These are phyloP conservation scores for Alitta virens DNA, from an alignment of 2,888 invertebrate species.

Conservation along the genomic window DNA sequence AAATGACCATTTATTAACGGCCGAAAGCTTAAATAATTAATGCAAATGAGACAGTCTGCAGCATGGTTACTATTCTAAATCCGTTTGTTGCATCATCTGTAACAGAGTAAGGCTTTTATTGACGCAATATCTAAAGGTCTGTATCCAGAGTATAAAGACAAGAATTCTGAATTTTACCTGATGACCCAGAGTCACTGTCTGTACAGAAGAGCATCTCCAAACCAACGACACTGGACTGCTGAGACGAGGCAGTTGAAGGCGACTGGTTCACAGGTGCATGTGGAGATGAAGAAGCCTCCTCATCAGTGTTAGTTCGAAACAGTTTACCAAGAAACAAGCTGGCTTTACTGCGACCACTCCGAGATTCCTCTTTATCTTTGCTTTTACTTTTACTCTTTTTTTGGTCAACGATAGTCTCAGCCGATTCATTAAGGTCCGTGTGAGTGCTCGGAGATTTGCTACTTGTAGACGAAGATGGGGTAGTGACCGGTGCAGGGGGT, in stretches of 20 bases:
- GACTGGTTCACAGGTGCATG: not conserved
- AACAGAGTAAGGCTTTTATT: too few species aligned
- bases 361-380: constrained; percentile 20
- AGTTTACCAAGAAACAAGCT: constrained; percentile 9
- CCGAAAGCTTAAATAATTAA: too few species aligned
- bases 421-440: constrained; percentile 22
- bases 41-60: too few species aligned
- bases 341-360: not conserved
- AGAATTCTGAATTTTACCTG: constrained; percentile 29
- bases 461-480: not conserved
- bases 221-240: constrained; percentile 62
- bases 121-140: not conserved
- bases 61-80: too few species aligned
- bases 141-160: not conserved
- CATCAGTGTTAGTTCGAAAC: not conserved
- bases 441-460: constrained; percentile 4
- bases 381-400: constrained; percentile 20
- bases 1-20: too few species aligned
- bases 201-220: constrained; percentile 67
- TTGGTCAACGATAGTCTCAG: constrained; percentile 27
- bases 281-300: not conserved
- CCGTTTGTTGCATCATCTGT: too few species aligned
- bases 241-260: constrained; percentile 25
- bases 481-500: not conserved
- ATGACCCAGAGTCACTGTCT: constrained; percentile 43